phyloP scores from a whole-genome alignment of 2,888 invertebrate genomes.

The Fragum fragum region DNA sequence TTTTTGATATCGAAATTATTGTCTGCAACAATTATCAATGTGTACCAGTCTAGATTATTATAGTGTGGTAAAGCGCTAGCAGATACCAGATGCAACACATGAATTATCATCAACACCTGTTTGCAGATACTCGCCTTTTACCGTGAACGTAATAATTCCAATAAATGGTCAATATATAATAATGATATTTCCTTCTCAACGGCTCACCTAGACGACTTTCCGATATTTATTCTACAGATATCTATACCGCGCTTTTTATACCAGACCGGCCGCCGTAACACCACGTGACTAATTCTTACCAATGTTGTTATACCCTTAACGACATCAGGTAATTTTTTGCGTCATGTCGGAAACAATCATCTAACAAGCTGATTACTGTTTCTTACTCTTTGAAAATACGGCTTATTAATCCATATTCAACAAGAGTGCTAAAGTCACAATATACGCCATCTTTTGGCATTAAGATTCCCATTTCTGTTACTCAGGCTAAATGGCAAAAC shows the following conservation, averaged over 20 bases:
- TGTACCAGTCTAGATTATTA: too few relatives aligned
- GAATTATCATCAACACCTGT: background rate
- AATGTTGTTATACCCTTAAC: background rate
- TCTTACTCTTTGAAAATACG: too few relatives aligned
- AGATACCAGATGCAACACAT: too few relatives aligned
- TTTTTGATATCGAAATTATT: too few relatives aligned
- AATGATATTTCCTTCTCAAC: background rate
- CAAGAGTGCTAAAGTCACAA: too few relatives aligned
- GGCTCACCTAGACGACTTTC: background rate
- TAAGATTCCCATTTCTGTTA: too few relatives aligned
- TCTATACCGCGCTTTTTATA: background rate
- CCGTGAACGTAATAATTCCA: background rate
- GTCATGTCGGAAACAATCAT: background rate
- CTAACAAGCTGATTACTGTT: background rate
- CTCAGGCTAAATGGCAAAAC: too few relatives aligned
- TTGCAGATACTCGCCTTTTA: background rate
- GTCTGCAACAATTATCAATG: too few relatives aligned
- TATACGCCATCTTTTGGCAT: too few relatives aligned
- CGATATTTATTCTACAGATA: background rate
- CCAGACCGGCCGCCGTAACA: background rate
- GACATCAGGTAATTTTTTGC: background rate
- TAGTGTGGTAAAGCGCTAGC: too few relatives aligned
- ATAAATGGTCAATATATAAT: background rate
- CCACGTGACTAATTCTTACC: background rate
- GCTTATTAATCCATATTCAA: too few relatives aligned